Evolutionary conservation across 37 sponge, comb jelly and placozoan species (phyloP).

Genomic region (Oopsacas minuta): DNA sequence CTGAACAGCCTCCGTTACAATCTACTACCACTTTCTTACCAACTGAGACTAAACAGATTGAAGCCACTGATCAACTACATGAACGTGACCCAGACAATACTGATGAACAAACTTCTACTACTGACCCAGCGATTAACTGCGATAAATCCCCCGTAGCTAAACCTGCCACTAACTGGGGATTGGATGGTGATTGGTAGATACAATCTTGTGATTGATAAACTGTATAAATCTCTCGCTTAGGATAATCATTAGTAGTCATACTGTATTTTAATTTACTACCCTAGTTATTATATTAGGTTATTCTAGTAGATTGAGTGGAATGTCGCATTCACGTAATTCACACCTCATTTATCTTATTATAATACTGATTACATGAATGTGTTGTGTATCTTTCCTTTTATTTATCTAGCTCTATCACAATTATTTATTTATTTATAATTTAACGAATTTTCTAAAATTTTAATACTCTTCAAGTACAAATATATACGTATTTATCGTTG

Average conservation of each 20-base stretch:
- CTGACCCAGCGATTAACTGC: not conserved
- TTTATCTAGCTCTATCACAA: not conserved
- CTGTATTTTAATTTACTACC: not conserved
- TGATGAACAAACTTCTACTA: not conserved
- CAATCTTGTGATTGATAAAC: slow-evolving; percentile 3
- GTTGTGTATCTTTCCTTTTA: not conserved
- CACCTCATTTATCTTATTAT: not conserved
- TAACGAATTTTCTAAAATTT: too few species aligned
- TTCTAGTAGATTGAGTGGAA: not conserved
- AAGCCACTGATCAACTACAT: not conserved
- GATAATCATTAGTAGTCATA: slow-evolving; percentile 7
- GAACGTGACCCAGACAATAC: not conserved
- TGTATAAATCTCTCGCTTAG: slow-evolving; percentile 20
- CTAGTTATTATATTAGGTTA: not conserved
- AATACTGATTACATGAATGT: not conserved
- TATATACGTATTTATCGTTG: too few species aligned
- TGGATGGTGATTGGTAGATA: slow-evolving; percentile 2
- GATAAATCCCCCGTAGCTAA: not conserved
- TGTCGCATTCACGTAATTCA: not conserved
- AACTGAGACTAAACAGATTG: not conserved
- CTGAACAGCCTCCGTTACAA: not conserved
- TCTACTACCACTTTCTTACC: not conserved
- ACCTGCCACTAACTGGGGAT: not conserved
- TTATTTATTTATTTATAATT: not conserved
- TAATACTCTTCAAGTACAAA: too few species aligned